Base-by-base conservation (phyloP, 1,140 invertebrate genomes). In the Amphibalanus amphitrite region DNA sequence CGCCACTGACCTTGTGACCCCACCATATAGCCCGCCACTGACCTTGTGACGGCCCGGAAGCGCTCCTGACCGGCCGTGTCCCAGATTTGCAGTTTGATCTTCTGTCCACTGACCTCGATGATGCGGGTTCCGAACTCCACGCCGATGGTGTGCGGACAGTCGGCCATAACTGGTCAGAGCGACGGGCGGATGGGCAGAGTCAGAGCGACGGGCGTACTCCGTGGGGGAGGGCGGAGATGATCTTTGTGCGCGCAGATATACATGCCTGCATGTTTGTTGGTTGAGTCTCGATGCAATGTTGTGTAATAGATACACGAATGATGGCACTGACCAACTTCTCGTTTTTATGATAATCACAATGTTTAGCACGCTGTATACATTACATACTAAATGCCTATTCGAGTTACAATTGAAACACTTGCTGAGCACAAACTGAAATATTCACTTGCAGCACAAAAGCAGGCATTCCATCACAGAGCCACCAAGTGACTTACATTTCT, bases 101-200 rank as follows among this genome's bases (percentile, higher is more conserved):
- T 98, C 82, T 99, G 95, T 29, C 95, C 96, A 73, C 92, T 92
- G 59, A 99, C 95, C 86, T 99, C 96, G 79, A 99, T 98, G 73
- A 99, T 99, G 78, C 96, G 84, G 59, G 95, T 97, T 15, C 94
- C 95, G 85, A 97, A 97, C 83, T 97, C 95, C n/a, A 97, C 95
- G 71, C 95, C 95, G 83, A 97, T 97, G 69, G 97, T 99, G 80
- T 99, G 97, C 67, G 97, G 97, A 83, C 97, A 99, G 84, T 99
- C 97, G 74, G 96, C 93, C 95, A 99, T 99, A 85, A 99, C 96
- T 98, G 80, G 29, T 38, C 67, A 40, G 64, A 86, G 83, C 85
- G 15, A 86, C 83, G 85, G 15, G 15, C 33, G 4, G 33, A 15
- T 38, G 33, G 33, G 15, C 33, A 38, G 15, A 4, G 15, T 6